Evolutionary conservation across 2,888 invertebrate genomes (phyloP).

Genomic region (Meiosimyza platycephala): DNA sequence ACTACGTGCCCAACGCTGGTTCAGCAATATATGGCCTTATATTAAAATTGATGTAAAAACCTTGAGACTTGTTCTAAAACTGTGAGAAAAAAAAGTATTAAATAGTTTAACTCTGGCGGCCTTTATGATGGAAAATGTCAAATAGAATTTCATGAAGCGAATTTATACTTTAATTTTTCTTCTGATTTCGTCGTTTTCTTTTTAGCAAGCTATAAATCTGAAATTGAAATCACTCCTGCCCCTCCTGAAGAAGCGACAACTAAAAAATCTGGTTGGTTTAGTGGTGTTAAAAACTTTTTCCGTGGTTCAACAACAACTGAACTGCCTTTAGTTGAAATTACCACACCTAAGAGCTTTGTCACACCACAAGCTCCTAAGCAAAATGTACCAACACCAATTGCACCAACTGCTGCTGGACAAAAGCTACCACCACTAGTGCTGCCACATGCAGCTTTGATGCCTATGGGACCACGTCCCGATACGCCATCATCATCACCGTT

Average conservation of each 20-base stretch:
- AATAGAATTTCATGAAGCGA: no score
- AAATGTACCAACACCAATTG: constrained; percentile 16
- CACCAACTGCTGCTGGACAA: constrained; percentile 3
- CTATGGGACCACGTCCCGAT: constrained; percentile 61
- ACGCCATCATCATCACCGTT: constrained; percentile 59
- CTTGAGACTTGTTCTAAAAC: no score
- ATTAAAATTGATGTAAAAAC: no score
- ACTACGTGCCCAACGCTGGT: no score
- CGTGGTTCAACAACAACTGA: constrained; percentile 50
- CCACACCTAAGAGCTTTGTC: constrained; percentile 42
- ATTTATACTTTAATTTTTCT: neutral
- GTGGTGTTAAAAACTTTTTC: constrained; percentile 61
- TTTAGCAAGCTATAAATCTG: constrained; percentile 55
- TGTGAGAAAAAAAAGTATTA: no score
- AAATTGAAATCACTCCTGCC: constrained; percentile 59
- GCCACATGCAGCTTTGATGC: constrained; percentile 58
- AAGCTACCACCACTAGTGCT: constrained; percentile 54
- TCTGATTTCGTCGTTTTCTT: no score
- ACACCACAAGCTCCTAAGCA: constrained; percentile 38
- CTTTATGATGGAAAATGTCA: no score
- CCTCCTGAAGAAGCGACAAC: constrained; percentile 56
- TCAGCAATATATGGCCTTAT: no score
- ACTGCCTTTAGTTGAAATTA: constrained; percentile 38
- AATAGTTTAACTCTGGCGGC: neutral
- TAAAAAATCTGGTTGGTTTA: constrained; percentile 57